Evolutionary conservation across 2,113 vertebrate species (phyloP), one percentile per base, ranked within the genome.

Genomic region (Bettongia penicillata): DNA sequence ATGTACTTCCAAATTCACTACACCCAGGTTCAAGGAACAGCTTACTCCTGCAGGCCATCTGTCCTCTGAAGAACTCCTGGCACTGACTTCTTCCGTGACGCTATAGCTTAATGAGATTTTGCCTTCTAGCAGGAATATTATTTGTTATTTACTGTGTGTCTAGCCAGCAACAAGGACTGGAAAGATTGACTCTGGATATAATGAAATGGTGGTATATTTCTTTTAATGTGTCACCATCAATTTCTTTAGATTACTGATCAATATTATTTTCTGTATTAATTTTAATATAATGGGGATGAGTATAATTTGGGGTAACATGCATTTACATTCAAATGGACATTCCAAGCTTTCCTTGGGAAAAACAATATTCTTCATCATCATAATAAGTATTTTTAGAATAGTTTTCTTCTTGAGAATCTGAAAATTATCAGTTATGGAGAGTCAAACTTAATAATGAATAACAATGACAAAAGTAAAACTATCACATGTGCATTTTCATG

Each of bases 241-340:
- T 97, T 96, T 94, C 19, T 95, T 89, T 50, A 53, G 95, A 97
- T 97, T 97, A 57, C 50, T 90, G 50, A 90, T 96, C 7, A 0
- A 53, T 96, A 97, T 97, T 95, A 96, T 96, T 96, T 98, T 97
- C 91, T 97, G 91, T 95, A 97, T 97, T 97, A 96, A 96, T 97
- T 95, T 97, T 61, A 95, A 95, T 57, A 97, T 91, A 95, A 92
- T 95, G 49, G 84, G n/a, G 53, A 94, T 91, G 89, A 95, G 68
- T 93, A 91, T 97, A 96, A 97, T 97, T 98, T 96, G 93, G 93
- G 96, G 94, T 97, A 97, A 95, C 61, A 94, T 97, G 95, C 95
- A 97, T 98, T 98, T 98, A 97, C 96, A 98, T 97, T 97, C 97
- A 98, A 97, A 96, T 98, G 77, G 97, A 91, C 89, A 92, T 97